phyloP scores from a whole-genome alignment of 2,888 invertebrate species.

The Harpalus rufipes region DNA sequence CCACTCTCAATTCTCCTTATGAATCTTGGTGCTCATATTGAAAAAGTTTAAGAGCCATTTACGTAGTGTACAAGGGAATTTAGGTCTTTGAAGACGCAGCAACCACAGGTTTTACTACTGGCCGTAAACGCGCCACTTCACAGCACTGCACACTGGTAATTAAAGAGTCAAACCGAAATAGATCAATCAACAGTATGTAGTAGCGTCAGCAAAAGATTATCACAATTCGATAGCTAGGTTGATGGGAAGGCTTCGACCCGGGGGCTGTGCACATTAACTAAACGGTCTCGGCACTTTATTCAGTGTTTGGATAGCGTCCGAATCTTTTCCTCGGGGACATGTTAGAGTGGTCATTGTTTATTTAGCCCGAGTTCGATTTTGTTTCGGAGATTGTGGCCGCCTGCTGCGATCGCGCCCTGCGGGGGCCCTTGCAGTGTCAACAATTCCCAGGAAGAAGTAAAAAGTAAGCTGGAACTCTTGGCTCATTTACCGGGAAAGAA shows the following conservation, averaged over 20 bases:
- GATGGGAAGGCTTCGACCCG: not conserved
- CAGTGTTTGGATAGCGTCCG: conserved; percentile 71
- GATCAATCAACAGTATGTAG: conserved; percentile 38
- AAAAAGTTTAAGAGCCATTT: not conserved
- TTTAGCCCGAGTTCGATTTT: conserved; percentile 70
- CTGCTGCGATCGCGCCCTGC: conserved; percentile 62
- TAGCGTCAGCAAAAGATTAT: conserved; percentile 44
- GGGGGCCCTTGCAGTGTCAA: conserved; percentile 63
- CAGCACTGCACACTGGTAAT: conserved; percentile 38
- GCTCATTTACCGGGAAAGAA: conserved; percentile 69
- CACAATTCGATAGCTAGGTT: conserved; percentile 36
- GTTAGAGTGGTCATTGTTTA: conserved; percentile 74
- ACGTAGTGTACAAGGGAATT: not conserved
- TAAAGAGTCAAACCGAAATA: conserved; percentile 49
- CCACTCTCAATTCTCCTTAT: too few relatives aligned
- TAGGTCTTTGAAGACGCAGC: conserved; percentile 16
- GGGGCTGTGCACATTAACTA: conserved; percentile 63
- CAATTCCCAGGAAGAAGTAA: conserved; percentile 40
- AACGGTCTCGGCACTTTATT: conserved; percentile 66
- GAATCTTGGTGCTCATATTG: not conserved
- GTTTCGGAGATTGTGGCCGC: conserved; percentile 66
- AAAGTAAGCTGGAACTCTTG: conserved; percentile 25
- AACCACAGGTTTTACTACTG: conserved; percentile 28
- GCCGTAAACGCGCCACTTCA: conserved; percentile 12
- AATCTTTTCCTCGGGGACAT: conserved; percentile 73